Evolutionary conservation across 2,888 invertebrate species (phyloP).

Genomic region (Eulithis testata): DNA sequence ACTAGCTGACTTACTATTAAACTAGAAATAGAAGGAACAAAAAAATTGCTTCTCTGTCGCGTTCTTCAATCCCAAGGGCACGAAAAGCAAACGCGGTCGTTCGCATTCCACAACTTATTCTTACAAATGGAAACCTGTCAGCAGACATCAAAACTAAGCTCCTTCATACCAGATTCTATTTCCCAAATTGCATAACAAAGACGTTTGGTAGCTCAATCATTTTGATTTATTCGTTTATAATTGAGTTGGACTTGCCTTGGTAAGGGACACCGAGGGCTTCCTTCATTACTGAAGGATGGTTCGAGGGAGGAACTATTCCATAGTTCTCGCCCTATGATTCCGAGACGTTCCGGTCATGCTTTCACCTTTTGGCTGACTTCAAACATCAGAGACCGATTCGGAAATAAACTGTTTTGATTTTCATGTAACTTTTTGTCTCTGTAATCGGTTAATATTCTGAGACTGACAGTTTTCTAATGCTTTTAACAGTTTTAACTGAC

Average conservation of each 20-base stretch:
- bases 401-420: conserved; percentile 13
- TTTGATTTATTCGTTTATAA: conserved; percentile 76
- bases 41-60: no score
- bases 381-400: conserved; percentile 46
- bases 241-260: conserved; percentile 65
- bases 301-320: conserved; percentile 57
- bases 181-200: conserved; percentile 35
- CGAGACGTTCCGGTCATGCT: conserved; percentile 60
- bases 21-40: no score
- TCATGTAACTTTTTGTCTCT: not conserved
- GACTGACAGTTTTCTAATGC: no score
- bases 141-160: conserved; percentile 14
- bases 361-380: conserved; percentile 54
- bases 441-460: no score
- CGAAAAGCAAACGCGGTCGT: not conserved
- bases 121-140: conserved; percentile 23
- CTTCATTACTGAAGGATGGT: conserved; percentile 64
- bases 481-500: no score
- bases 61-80: not conserved
- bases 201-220: conserved; percentile 53
- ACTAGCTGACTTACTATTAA: no score
- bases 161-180: conserved; percentile 18
- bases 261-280: conserved; percentile 65
- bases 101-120: conserved; percentile 1
- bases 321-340: conserved; percentile 66